A percentile compares a stretch with the other conserved stretches of the same genome.
phyloP scores from a whole-genome alignment of 2,797 vertebrate species.

The Syngnathus rostellatus region DNA sequence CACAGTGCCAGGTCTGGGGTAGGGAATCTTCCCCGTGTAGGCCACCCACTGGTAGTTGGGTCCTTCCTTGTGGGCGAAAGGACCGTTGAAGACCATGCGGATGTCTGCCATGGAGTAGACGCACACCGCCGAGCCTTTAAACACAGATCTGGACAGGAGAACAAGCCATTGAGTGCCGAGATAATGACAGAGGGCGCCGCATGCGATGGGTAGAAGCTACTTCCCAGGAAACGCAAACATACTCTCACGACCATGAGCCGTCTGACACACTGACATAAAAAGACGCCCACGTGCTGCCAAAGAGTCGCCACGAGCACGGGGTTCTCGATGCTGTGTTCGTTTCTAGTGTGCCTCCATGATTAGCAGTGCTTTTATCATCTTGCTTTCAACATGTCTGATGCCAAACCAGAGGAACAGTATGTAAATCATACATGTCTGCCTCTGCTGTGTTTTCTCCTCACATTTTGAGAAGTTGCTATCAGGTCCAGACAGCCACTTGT shows the following conservation, averaged over 20 bases:
- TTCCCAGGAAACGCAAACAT: constrained; percentile 43
- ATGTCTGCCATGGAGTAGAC: constrained; percentile 99
- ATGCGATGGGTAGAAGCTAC: constrained; percentile 25
- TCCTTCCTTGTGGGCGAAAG: constrained; percentile 97
- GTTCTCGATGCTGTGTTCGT: constrained; percentile 45
- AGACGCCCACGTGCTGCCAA: constrained; percentile 53
- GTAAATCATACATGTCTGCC: neutral
- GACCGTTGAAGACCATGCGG: constrained; percentile 97
- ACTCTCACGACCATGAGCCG: constrained; percentile 37
- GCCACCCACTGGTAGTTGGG: constrained; percentile 99
- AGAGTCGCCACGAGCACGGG: constrained; percentile 36
- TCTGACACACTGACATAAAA: constrained; percentile 62
- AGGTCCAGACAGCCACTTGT: neutral
- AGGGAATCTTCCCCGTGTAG: constrained; percentile 95
- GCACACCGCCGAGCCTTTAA: constrained; percentile 95
- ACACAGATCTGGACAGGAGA: constrained; percentile 77
- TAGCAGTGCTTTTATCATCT: constrained; percentile 51
- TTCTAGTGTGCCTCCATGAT: constrained; percentile 60
- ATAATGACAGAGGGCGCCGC: constrained; percentile 38
- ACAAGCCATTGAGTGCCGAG: constrained; percentile 7
- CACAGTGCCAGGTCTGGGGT: constrained; percentile 94
- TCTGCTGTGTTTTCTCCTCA: neutral
- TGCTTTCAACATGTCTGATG: constrained; percentile 14
- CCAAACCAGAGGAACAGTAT: constrained; percentile 23
- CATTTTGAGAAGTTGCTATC: neutral